These are phyloP conservation scores for Diphyllodes magnificus DNA, from an alignment of 2,113 vertebrate species.

Conservation along the genomic window DNA sequence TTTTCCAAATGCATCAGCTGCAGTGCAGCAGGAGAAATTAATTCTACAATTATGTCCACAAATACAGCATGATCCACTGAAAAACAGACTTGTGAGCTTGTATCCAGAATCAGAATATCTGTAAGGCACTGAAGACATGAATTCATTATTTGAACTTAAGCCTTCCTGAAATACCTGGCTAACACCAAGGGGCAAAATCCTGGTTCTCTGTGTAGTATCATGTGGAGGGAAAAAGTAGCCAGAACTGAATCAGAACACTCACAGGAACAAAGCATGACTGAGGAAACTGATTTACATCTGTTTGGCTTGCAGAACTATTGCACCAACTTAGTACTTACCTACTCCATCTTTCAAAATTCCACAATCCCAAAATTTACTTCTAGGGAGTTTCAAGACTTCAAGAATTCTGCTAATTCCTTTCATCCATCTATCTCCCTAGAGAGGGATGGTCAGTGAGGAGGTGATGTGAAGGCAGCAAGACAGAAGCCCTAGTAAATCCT, in stretches of 20 bases:
- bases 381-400: constrained; percentile 21
- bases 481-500: background rate
- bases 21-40: background rate
- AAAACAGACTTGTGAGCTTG: background rate
- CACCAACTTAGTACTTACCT: background rate
- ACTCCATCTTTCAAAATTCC: background rate
- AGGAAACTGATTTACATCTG: background rate
- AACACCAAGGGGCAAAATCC: background rate
- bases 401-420: background rate
- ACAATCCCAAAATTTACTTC: background rate
- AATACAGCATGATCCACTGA: background rate
- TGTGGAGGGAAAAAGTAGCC: fast-evolving
- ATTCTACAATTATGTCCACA: background rate
- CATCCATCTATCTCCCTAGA: background rate
- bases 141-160: background rate
- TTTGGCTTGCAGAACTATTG: background rate
- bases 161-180: background rate
- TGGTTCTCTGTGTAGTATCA: background rate
- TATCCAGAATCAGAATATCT: background rate
- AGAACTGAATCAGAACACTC: background rate
- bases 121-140: background rate
- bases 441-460: background rate
- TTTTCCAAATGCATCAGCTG: background rate
- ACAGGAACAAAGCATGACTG: background rate
- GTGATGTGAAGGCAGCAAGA: background rate